These are phyloP conservation scores for Pluvianellus socialis DNA, from an alignment of 2,113 vertebrate genomes.

Conservation along the genomic window DNA sequence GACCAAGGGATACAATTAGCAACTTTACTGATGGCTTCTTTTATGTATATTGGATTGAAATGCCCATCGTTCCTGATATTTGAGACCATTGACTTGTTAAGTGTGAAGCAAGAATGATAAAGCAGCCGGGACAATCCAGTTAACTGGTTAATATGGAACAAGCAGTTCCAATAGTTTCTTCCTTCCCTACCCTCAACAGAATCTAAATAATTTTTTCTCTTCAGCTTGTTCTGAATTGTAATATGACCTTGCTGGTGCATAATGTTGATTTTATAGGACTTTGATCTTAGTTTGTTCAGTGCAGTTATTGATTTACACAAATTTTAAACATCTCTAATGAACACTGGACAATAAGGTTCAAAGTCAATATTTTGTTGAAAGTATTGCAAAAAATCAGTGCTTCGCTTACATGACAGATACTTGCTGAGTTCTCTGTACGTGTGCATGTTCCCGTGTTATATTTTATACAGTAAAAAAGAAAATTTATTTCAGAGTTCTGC, in stretches of 20 bases:
- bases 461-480: neutral
- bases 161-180: conserved; percentile 37
- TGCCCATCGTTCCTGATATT: conserved; percentile 65
- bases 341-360: conserved; percentile 50
- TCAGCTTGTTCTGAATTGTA: conserved; percentile 45
- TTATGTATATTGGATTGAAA: conserved; percentile 64
- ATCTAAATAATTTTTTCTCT: conserved; percentile 44
- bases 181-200: conserved; percentile 18
- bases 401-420: conserved; percentile 13
- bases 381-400: conserved; percentile 30
- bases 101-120: conserved; percentile 36
- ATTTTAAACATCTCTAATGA: conserved; percentile 61
- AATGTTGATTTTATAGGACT: conserved; percentile 71
- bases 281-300: conserved; percentile 51
- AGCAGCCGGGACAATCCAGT: conserved; percentile 27
- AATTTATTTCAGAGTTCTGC: neutral
- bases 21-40: conserved; percentile 45
- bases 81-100: conserved; percentile 60
- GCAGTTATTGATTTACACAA: conserved; percentile 65
- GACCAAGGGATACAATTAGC: neutral
- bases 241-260: conserved; percentile 66
- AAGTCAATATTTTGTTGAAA: conserved; percentile 53
- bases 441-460: neutral
- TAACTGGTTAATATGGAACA: conserved; percentile 49
- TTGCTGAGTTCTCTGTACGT: conserved; percentile 54